Conservation (phyloP, 2,888 invertebrate species). For the Sarcophaga variegata region DNA sequence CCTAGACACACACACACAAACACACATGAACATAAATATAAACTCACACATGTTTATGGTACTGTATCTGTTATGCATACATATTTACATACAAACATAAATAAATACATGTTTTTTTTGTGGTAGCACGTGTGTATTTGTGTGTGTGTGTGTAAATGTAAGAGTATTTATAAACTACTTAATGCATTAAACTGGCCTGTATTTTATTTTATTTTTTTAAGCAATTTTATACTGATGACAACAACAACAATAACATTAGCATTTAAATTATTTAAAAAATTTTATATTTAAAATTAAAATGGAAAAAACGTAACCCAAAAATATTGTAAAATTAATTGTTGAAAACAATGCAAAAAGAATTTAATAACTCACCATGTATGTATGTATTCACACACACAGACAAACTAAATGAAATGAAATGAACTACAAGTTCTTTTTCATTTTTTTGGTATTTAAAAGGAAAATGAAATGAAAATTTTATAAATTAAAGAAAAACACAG, state of each 20-base stretch:
- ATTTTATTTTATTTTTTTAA: background rate
- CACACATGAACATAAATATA: slow-evolving; percentile 28
- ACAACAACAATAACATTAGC: slow-evolving; percentile 25
- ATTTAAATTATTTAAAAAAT: slow-evolving; percentile 24
- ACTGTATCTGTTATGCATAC: background rate
- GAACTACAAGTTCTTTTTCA: no score
- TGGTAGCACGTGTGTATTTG: background rate
- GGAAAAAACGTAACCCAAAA: background rate
- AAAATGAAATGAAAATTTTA: no score
- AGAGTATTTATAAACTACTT: slow-evolving; percentile 43
- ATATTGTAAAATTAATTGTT: background rate
- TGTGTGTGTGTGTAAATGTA: background rate
- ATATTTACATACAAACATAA: slow-evolving; percentile 2
- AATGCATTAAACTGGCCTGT: slow-evolving; percentile 24
- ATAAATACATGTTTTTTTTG: background rate
- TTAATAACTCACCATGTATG: slow-evolving; percentile 28
- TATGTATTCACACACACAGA: slow-evolving; percentile 13
- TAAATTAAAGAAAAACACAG: no score
- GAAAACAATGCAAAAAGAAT: slow-evolving; percentile 19
- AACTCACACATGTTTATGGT: no score
- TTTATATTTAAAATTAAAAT: slow-evolving; percentile 35
- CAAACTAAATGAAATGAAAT: background rate
- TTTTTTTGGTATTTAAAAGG: no score
- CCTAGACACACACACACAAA: slow-evolving; percentile 42
- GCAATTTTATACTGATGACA: slow-evolving; percentile 40